Evolutionary conservation across 1,140 invertebrate species (phyloP).

Genomic region (Hylaeus anthracinus): DNA sequence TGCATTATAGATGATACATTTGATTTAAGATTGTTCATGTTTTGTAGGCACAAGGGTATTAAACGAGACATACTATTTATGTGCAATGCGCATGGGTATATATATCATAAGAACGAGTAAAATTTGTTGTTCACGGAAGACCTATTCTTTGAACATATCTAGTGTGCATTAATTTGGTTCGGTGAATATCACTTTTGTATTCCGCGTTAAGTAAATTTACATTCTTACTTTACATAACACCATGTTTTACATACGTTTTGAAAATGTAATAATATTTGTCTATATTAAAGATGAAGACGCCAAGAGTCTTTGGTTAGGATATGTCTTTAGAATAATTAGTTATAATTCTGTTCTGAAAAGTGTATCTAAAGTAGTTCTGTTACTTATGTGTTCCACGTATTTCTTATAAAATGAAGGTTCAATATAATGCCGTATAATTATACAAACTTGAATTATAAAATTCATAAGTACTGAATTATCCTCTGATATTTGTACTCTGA

Average conservation of each 20-base stretch:
- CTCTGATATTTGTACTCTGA: background rate
- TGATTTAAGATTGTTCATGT: conserved; percentile 17
- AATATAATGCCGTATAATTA: background rate
- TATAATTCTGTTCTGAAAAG: conserved; percentile 2
- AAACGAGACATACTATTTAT: conserved; percentile 2
- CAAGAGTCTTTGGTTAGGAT: conserved; percentile 1
- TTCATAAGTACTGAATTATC: conserved; percentile 1
- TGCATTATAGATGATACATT: conserved; percentile 5
- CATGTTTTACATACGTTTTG: conserved; percentile 16
- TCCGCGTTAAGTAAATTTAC: conserved; percentile 14
- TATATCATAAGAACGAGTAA: conserved; percentile 21
- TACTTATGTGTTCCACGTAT: conserved; percentile 15
- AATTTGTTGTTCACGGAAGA: conserved; percentile 26
- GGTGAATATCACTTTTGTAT: conserved; percentile 1
- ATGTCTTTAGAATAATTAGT: background rate
- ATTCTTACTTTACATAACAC: conserved; percentile 16
- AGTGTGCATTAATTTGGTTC: conserved; percentile 18
- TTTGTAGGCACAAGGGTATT: conserved; percentile 16
- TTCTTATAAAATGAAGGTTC: conserved; percentile 18
- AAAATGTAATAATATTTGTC: background rate
- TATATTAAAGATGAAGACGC: conserved; percentile 3
- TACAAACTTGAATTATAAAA: background rate
- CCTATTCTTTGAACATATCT: conserved; percentile 35
- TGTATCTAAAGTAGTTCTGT: conserved; percentile 18
- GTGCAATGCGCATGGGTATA: background rate